These are phyloP conservation scores for Steinernema hermaphroditum DNA, from an alignment of 2,888 invertebrate genomes.

Conservation along the genomic window DNA sequence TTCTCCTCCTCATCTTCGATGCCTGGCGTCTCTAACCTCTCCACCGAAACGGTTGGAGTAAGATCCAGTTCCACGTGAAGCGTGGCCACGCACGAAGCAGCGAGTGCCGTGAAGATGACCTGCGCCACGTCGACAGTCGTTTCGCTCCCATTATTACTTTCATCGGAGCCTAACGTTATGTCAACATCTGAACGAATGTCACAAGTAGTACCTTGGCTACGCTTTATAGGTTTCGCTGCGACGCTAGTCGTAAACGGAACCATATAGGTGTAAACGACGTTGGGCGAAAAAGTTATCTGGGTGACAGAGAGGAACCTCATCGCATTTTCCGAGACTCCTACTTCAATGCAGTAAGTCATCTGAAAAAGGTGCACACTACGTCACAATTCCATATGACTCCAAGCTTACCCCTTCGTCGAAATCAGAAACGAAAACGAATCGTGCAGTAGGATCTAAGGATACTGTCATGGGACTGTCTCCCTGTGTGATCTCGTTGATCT, in stretches of 20 bases:
- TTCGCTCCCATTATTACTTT: conserved; percentile 1
- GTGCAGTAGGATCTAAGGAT: conserved; percentile 79
- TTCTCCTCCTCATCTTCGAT: conserved; percentile 19
- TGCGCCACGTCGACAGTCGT: neutral
- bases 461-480: conserved; percentile 25
- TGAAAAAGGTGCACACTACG: neutral
- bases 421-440: conserved; percentile 84
- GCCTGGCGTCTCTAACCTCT: neutral
- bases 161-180: neutral
- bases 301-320: conserved; percentile 20
- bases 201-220: neutral
- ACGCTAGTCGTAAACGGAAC: neutral
- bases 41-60: neutral
- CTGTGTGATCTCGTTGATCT: conserved; percentile 26
- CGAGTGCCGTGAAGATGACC: neutral
- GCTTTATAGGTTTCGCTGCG: neutral
- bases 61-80: conserved; percentile 7
- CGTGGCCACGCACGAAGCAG: neutral
- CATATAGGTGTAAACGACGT: conserved; percentile 15
- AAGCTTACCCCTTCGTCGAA: conserved; percentile 76
- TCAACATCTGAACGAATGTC: neutral
- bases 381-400: neutral
- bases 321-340: neutral
- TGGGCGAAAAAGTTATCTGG: neutral
- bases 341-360: conserved; percentile 10